Evolutionary conservation across 2,113 vertebrate species (phyloP).

Genomic region (Hiodon tergisus): DNA sequence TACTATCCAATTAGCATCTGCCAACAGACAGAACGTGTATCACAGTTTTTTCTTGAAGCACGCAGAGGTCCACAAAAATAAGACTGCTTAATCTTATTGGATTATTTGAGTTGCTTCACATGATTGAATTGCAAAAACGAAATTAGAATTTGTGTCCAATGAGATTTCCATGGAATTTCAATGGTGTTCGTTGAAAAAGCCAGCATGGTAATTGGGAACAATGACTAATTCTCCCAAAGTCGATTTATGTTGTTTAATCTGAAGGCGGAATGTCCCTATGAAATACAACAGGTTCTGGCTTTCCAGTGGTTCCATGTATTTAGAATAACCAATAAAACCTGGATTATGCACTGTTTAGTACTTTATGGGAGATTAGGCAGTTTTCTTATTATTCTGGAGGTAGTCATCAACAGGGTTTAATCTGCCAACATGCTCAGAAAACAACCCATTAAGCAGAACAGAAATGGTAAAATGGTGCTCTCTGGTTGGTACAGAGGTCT

Average conservation of each 20-base stretch:
- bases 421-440: conserved; percentile 34
- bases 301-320: conserved; percentile 37
- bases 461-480: conserved; percentile 17
- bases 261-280: conserved; percentile 19
- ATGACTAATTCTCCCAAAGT: conserved; percentile 70
- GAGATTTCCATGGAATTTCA: conserved; percentile 66
- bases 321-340: conserved; percentile 55
- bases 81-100: conserved; percentile 60
- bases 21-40: background rate
- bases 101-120: conserved; percentile 62
- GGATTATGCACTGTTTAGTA: conserved; percentile 60
- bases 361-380: conserved; percentile 64
- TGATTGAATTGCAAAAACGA: conserved; percentile 56
- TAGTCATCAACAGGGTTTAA: conserved; percentile 41
- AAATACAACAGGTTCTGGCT: conserved; percentile 21
- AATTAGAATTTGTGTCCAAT: conserved; percentile 64
- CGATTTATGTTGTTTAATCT: conserved; percentile 60
- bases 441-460: conserved; percentile 42
- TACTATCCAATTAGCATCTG: background rate
- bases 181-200: conserved; percentile 51
- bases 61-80: conserved; percentile 25
- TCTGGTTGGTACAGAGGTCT: conserved; percentile 4
- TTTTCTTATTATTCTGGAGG: conserved; percentile 56
- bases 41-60: conserved; percentile 34
- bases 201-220: conserved; percentile 58